These are phyloP conservation scores for Drosophila bipectinata DNA, from an alignment of 1,140 invertebrate species.

Conservation along the genomic window DNA sequence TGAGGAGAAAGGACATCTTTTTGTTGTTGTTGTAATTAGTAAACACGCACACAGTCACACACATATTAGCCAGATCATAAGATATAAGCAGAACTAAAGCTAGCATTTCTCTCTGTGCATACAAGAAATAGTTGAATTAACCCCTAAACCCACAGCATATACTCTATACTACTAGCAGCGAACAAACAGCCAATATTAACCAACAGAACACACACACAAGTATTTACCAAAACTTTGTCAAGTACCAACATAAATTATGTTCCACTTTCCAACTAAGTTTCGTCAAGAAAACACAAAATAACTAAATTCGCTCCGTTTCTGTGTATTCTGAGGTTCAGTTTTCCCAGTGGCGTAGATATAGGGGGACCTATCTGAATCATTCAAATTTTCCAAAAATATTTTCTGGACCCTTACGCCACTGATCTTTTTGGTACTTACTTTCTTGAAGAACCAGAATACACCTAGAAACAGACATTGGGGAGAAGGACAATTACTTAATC, in stretches of 20 bases:
- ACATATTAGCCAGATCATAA: conserved; percentile 30
- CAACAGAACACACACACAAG: conserved; percentile 7
- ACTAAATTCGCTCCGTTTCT: conserved; percentile 25
- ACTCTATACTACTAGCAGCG: conserved; percentile 27
- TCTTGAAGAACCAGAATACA: conserved; percentile 22
- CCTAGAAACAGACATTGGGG: conserved; percentile 2
- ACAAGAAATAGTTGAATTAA: conserved; percentile 41
- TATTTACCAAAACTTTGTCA: conserved; percentile 35
- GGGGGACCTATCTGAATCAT: too few relatives aligned
- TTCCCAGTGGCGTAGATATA: too few relatives aligned
- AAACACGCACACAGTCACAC: conserved; percentile 34
- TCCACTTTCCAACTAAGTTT: conserved; percentile 32
- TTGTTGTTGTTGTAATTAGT: conserved; percentile 70
- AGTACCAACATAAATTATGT: conserved; percentile 33
- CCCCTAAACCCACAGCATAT: conserved; percentile 30
- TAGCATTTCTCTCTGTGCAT: conserved; percentile 45
- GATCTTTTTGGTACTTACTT: conserved; percentile 44
- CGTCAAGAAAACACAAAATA: conserved; percentile 1
- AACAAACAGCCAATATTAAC: conserved; percentile 25
- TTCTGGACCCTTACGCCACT: too few relatives aligned
- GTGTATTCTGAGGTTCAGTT: conserved; percentile 35
- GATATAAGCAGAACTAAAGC: conserved; percentile 44
- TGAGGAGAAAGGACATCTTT: conserved; percentile 19
- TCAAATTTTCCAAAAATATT: too few relatives aligned
- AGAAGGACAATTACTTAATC: conserved; percentile 36